Evolutionary conservation across 2,888 invertebrate genomes (phyloP).

Genomic region (Cantharis lateralis): DNA sequence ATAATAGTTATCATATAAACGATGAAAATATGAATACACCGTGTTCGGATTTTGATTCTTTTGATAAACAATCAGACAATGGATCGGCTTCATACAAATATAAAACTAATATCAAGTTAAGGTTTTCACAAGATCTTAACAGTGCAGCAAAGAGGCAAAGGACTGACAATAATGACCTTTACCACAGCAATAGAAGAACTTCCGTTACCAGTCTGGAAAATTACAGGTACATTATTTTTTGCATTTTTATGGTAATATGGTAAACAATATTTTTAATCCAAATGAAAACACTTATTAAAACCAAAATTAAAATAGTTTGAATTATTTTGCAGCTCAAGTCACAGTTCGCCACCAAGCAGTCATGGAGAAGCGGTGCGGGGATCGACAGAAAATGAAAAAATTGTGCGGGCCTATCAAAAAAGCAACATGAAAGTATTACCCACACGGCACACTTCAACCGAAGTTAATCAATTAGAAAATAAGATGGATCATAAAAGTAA

Average conservation of each 20-base stretch:
- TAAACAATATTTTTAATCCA: too few species aligned
- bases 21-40: not conserved
- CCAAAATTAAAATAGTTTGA: too few species aligned
- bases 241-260: too few species aligned
- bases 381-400: not conserved
- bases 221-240: slow-evolving; percentile 48
- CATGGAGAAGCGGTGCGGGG: slow-evolving; percentile 22
- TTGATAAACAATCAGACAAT: slow-evolving; percentile 38
- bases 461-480: slow-evolving; percentile 1
- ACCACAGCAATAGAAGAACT: slow-evolving; percentile 39
- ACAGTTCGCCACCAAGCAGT: slow-evolving; percentile 52
- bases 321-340: slow-evolving; percentile 43
- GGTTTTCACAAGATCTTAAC: slow-evolving; percentile 65
- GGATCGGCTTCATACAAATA: slow-evolving; percentile 78
- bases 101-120: slow-evolving; percentile 90
- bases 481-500: slow-evolving; percentile 40
- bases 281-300: too few species aligned
- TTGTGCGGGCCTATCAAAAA: not conserved
- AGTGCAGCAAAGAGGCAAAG: slow-evolving; percentile 46
- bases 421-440: not conserved
- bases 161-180: slow-evolving; percentile 31
- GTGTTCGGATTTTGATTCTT: slow-evolving; percentile 52
- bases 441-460: not conserved
- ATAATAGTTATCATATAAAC: not conserved
- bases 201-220: slow-evolving; percentile 56